phyloP scores from a whole-genome alignment of 2,888 invertebrate species.

The Macaria notata region DNA sequence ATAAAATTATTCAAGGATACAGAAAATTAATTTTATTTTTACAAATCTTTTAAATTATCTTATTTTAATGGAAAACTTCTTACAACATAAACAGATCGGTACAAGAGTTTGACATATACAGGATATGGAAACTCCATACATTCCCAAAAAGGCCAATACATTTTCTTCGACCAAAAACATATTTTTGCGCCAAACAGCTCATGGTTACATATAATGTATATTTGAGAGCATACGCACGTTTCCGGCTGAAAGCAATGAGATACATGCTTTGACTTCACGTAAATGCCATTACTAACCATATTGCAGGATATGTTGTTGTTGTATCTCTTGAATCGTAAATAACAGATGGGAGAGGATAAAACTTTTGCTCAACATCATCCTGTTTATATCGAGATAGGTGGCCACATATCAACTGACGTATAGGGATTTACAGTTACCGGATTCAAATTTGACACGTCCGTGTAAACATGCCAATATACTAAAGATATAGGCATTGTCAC shows the following conservation, averaged over 20 bases:
- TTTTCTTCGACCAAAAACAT: too few relatives aligned
- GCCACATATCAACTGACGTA: constrained; percentile 25
- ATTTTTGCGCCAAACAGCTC: background rate
- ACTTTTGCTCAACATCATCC: constrained; percentile 66
- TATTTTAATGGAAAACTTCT: too few relatives aligned
- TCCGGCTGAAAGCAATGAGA: constrained; percentile 15
- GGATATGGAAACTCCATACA: too few relatives aligned
- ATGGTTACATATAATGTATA: constrained; percentile 6
- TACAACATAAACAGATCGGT: too few relatives aligned
- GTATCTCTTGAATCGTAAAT: constrained; percentile 71
- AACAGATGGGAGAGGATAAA: constrained; percentile 70
- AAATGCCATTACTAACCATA: constrained; percentile 46
- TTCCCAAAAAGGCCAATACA: too few relatives aligned
- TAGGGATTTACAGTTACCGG: background rate
- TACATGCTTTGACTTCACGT: constrained; percentile 32
- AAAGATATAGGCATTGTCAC: too few relatives aligned
- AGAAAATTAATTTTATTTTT: too few relatives aligned
- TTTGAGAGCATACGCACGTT: constrained; percentile 12
- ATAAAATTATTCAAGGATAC: too few relatives aligned
- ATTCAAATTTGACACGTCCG: background rate
- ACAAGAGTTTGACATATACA: too few relatives aligned
- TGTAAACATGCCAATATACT: too few relatives aligned
- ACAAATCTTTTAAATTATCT: too few relatives aligned
- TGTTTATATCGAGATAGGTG: constrained; percentile 61
- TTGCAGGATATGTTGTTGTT: constrained; percentile 66